Evolutionary conservation across 2,888 invertebrate genomes (phyloP).

Genomic region (Trichopoda pennipes): DNA sequence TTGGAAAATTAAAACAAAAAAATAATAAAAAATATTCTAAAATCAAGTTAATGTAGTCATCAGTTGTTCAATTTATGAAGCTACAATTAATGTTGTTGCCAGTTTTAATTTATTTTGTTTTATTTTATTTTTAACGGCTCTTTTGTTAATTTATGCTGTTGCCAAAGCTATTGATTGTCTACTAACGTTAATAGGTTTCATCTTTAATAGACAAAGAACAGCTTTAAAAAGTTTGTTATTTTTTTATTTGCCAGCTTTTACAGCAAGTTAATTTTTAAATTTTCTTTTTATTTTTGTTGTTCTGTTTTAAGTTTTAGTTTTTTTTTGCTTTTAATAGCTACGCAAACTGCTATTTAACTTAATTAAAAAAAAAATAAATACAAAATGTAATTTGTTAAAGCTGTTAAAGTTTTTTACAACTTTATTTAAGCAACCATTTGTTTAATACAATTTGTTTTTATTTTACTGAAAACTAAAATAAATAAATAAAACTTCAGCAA

Average conservation of each 20-base stretch:
- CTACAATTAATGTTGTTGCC: background rate
- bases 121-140: background rate
- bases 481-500: background rate
- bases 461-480: background rate
- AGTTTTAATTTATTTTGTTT: constrained; percentile 11
- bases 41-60: background rate
- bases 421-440: constrained; percentile 43
- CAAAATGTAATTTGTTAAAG: constrained; percentile 60
- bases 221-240: no score
- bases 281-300: no score
- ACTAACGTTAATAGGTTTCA: no score
- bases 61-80: constrained; percentile 27
- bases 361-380: constrained; percentile 16
- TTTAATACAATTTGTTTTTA: constrained; percentile 17
- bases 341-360: no score
- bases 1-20: background rate
- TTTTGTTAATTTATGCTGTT: constrained; percentile 12
- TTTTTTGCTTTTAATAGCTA: no score
- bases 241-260: no score
- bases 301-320: no score
- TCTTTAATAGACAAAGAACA: no score
- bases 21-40: background rate
- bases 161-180: background rate
- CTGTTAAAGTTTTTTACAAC: constrained; percentile 60
- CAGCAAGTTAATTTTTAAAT: no score